Evolutionary conservation across 2,797 vertebrate genomes (phyloP).

Genomic region (Sebastes umbrosus): DNA sequence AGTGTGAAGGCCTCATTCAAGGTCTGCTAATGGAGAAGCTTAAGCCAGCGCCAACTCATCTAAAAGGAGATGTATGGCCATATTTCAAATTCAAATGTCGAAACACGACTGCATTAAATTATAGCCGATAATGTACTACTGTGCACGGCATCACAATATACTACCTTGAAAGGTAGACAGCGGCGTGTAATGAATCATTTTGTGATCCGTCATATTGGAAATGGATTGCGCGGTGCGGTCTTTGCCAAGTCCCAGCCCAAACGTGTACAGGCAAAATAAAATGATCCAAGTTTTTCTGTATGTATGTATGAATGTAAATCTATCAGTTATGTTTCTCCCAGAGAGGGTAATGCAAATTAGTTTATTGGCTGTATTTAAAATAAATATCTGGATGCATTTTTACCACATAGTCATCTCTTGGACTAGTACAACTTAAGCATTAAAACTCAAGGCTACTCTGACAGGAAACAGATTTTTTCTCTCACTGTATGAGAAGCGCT

Average conservation of each 20-base stretch:
- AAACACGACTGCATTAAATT: slow-evolving; percentile 70
- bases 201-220: slow-evolving; percentile 43
- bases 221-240: slow-evolving; percentile 32
- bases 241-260: slow-evolving; percentile 27
- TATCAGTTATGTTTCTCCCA: neutral
- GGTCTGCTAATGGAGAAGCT: slow-evolving; percentile 72
- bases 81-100: slow-evolving; percentile 69
- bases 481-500: slow-evolving; percentile 1
- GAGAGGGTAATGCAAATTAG: neutral
- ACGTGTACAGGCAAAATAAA: slow-evolving; percentile 8
- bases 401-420: neutral
- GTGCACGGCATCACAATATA: slow-evolving; percentile 51
- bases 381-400: neutral
- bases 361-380: neutral
- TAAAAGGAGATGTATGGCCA: slow-evolving; percentile 66
- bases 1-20: slow-evolving; percentile 63
- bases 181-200: slow-evolving; percentile 52
- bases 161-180: slow-evolving; percentile 52
- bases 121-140: slow-evolving; percentile 52
- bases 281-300: slow-evolving; percentile 1
- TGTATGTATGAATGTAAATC: neutral
- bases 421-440: neutral
- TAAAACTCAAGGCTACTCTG: slow-evolving; percentile 31
- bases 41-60: slow-evolving; percentile 69
- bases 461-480: slow-evolving; percentile 25